These are phyloP conservation scores for Nomada fucata DNA, from an alignment of 2,888 invertebrate species.

Conservation along the genomic window DNA sequence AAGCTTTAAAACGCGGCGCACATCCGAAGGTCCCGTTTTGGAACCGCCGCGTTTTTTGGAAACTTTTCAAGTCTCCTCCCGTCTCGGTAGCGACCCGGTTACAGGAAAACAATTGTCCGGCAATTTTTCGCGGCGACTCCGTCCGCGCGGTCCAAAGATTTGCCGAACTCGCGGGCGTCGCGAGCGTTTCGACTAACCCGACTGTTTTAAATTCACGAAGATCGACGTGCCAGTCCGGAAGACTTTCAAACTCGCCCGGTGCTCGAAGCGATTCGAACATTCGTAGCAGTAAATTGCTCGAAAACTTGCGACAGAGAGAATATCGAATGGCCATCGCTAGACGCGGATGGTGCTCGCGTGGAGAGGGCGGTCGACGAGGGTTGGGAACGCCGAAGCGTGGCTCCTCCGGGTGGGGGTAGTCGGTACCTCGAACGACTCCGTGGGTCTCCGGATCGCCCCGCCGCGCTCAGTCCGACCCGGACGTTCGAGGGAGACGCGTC, in stretches of 20 bases:
- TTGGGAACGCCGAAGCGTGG: constrained; percentile 77
- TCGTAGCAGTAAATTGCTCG: constrained; percentile 36
- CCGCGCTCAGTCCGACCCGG: constrained; percentile 82
- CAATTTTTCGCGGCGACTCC: too few species aligned
- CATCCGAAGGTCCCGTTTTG: too few species aligned
- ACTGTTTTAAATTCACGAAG: constrained; percentile 18
- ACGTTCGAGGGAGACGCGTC: constrained; percentile 80
- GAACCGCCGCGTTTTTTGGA: too few species aligned
- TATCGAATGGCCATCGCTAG: constrained; percentile 59
- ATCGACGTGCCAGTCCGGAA: constrained; percentile 1
- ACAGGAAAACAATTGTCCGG: too few species aligned
- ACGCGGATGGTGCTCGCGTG: constrained; percentile 20
- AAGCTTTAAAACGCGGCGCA: too few species aligned
- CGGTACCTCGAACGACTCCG: constrained; percentile 78
- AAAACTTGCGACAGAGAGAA: constrained; percentile 41
- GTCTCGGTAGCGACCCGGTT: too few species aligned
- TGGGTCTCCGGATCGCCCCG: constrained; percentile 73
- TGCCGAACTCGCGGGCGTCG: too few species aligned
- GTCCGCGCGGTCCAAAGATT: too few species aligned
- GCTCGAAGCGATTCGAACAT: constrained; percentile 13
- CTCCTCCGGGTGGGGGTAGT: constrained; percentile 79
- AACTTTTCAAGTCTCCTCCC: too few species aligned
- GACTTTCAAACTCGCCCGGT: constrained; percentile 27
- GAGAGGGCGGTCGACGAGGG: constrained; percentile 51
- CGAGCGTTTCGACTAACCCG: neutral